phyloP scores from a whole-genome alignment of 2,797 vertebrate genomes.

The Stomatorhinus walkeri region DNA sequence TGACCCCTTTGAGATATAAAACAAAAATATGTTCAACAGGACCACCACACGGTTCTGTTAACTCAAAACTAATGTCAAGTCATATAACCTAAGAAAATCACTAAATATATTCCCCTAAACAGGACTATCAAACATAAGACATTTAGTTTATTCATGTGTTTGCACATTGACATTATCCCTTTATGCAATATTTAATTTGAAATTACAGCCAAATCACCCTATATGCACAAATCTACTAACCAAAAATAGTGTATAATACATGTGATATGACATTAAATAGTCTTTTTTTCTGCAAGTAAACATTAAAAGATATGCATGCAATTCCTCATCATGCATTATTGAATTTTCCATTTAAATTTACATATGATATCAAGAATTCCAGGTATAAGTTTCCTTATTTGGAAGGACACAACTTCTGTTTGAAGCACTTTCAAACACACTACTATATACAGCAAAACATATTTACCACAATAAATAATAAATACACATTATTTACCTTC shows the following conservation, averaged over 20 bases:
- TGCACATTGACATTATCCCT: neutral
- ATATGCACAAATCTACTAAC: neutral
- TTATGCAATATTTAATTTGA: neutral
- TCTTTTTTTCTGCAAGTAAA: neutral
- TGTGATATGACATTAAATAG: neutral
- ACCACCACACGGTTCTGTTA: neutral
- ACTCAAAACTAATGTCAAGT: neutral
- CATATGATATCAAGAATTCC: neutral
- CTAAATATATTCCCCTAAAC: neutral
- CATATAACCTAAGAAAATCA: neutral
- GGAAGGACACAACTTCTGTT: neutral
- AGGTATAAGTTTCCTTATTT: neutral
- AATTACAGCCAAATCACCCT: neutral
- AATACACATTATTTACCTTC: neutral
- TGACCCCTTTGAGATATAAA: neutral
- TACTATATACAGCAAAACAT: neutral
- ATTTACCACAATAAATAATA: neutral
- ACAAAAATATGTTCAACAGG: neutral
- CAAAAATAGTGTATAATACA: neutral
- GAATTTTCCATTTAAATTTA: neutral
- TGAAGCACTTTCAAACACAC: neutral
- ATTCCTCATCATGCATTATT: neutral
- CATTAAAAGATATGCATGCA: neutral
- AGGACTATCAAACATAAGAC: neutral
- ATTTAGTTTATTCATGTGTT: neutral